Conservation (phyloP, 2,888 invertebrate species). For the Macaria liturata region DNA sequence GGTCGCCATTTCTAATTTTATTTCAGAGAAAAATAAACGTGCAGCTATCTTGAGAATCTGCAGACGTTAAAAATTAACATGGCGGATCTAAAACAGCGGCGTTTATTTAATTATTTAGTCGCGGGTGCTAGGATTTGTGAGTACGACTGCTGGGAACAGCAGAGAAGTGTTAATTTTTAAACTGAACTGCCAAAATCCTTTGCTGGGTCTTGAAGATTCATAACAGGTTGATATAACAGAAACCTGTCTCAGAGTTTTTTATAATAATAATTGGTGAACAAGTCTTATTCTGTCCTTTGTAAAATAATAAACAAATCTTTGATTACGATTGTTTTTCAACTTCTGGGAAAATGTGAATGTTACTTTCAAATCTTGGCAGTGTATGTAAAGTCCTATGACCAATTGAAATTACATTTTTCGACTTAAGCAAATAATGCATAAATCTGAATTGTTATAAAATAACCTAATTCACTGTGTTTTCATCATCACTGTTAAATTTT, state of each 20-base stretch:
- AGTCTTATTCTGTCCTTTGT: too few relatives aligned
- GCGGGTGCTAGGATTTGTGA: slow-evolving; percentile 51
- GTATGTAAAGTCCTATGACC: too few relatives aligned
- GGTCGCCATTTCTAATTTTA: background rate
- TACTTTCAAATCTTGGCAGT: too few relatives aligned
- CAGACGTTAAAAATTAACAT: slow-evolving; percentile 16
- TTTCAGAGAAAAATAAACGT: background rate
- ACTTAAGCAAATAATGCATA: too few relatives aligned
- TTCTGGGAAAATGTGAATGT: too few relatives aligned
- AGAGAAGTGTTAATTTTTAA: slow-evolving; percentile 72
- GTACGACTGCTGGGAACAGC: slow-evolving; percentile 38
- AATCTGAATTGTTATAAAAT: too few relatives aligned
- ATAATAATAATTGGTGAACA: too few relatives aligned
- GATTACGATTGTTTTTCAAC: too few relatives aligned
- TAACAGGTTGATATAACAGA: slow-evolving; percentile 14
- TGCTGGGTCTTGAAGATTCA: slow-evolving; percentile 37
- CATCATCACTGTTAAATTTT: slow-evolving; percentile 52
- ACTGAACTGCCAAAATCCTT: slow-evolving; percentile 56
- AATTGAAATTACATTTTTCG: too few relatives aligned
- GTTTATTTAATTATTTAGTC: slow-evolving; percentile 62
- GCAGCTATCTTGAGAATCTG: background rate
- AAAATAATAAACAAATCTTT: too few relatives aligned
- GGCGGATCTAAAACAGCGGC: slow-evolving; percentile 17
- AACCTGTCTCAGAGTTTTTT: too few relatives aligned
- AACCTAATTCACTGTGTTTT: slow-evolving; percentile 36